Conservation (phyloP, 2,113 vertebrate genomes). For the Catharus minimus region DNA sequence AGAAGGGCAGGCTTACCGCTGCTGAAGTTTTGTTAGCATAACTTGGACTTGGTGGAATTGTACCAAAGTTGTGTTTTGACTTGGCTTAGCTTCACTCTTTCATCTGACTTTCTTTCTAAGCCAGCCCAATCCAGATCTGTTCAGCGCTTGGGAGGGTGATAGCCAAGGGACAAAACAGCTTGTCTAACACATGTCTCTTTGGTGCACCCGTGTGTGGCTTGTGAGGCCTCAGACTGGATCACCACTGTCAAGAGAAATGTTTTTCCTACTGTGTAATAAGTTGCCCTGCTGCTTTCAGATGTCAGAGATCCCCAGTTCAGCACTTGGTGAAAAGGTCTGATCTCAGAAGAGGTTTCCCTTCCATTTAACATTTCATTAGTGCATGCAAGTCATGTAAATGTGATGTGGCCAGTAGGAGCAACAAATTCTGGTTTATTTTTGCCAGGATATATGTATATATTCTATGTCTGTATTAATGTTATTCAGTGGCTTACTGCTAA, state of each 20-base stretch:
- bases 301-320: slow-evolving; percentile 49
- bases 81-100: slow-evolving; percentile 68
- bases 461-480: slow-evolving; percentile 33
- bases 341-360: slow-evolving; percentile 38
- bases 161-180: slow-evolving; percentile 67
- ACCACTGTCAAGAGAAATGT: slow-evolving; percentile 70
- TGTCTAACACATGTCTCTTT: slow-evolving; percentile 75
- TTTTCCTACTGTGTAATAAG: slow-evolving; percentile 56
- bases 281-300: slow-evolving; percentile 66
- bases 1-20: not conserved
- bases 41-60: slow-evolving; percentile 30
- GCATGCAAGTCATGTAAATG: slow-evolving; percentile 1
- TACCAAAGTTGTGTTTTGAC: slow-evolving; percentile 54
- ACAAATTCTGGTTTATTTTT: slow-evolving; percentile 44
- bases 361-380: slow-evolving; percentile 46
- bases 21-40: slow-evolving; percentile 45
- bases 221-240: slow-evolving; percentile 58
- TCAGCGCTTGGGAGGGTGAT: slow-evolving; percentile 60
- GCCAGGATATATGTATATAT: slow-evolving; percentile 36
- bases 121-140: slow-evolving; percentile 74
- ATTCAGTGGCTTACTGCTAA: slow-evolving; percentile 36
- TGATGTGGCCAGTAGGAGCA: not conserved
- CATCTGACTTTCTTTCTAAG: slow-evolving; percentile 72
- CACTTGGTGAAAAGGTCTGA: slow-evolving; percentile 48
- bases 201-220: slow-evolving; percentile 61